These are phyloP conservation scores for Bombus waltoni DNA, from an alignment of 1,140 invertebrate species.

Conservation along the genomic window DNA sequence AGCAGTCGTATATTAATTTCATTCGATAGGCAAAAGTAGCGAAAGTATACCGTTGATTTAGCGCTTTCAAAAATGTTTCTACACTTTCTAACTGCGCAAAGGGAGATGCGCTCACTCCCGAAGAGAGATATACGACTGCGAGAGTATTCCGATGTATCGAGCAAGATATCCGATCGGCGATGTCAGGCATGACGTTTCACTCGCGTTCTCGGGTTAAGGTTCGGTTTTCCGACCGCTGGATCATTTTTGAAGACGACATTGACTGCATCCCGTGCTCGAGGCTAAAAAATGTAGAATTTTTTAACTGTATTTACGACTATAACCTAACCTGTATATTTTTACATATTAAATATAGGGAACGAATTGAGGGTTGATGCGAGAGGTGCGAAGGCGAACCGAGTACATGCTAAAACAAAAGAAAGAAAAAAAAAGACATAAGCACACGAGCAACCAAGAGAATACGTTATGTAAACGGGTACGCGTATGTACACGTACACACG, in stretches of 20 bases:
- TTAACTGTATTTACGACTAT: constrained; percentile 78
- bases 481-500: constrained; percentile 13
- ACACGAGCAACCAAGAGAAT: not conserved
- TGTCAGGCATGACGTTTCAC: constrained; percentile 56
- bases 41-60: not conserved
- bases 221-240: constrained; percentile 56
- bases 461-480: constrained; percentile 28
- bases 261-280: constrained; percentile 70
- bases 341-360: constrained; percentile 76
- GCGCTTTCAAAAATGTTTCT: not conserved
- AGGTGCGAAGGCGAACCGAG: constrained; percentile 61
- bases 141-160: constrained; percentile 14
- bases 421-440: not conserved
- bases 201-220: constrained; percentile 60
- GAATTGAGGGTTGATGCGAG: constrained; percentile 58
- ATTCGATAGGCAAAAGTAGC: not conserved
- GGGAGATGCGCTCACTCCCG: not conserved
- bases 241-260: constrained; percentile 58
- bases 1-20: constrained; percentile 8
- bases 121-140: not conserved
- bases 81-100: not conserved
- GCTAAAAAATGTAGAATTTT: constrained; percentile 70
- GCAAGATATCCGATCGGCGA: constrained; percentile 57
- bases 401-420: constrained; percentile 46
- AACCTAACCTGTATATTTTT: constrained; percentile 82